Evolutionary conservation across 2,113 vertebrate genomes (phyloP).

Genomic region (Phyllostomus discolor): DNA sequence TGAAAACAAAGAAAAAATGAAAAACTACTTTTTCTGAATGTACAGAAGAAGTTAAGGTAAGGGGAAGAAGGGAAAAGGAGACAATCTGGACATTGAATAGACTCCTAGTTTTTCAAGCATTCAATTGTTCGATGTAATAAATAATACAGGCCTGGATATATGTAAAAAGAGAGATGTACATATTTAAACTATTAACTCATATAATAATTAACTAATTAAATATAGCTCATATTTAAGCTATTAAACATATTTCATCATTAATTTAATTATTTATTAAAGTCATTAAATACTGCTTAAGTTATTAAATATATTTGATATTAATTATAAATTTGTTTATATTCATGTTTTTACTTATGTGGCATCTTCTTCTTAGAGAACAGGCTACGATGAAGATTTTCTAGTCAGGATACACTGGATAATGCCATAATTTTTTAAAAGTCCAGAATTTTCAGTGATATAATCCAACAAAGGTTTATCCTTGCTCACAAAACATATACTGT

Average conservation of each 20-base stretch:
- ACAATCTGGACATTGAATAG: not conserved
- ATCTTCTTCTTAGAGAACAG: not conserved
- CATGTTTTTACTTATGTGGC: not conserved
- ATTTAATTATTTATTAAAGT: not conserved
- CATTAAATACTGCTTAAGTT: not conserved
- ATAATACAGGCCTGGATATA: not conserved
- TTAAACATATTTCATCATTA: not conserved
- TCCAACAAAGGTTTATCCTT: not conserved
- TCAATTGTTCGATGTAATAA: not conserved
- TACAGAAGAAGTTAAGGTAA: not conserved
- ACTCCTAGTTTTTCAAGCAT: not conserved
- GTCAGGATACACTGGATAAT: not conserved
- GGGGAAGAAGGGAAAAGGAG: not conserved
- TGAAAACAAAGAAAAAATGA: not conserved
- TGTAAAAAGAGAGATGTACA: not conserved
- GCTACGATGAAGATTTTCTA: not conserved
- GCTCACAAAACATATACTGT: not conserved
- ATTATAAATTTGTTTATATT: not conserved
- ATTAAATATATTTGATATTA: not conserved
- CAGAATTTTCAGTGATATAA: not conserved
- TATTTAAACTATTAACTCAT: not conserved
- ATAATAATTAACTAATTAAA: too few relatives aligned
- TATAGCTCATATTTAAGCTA: not conserved
- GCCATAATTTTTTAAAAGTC: not conserved
- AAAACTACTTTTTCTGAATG: not conserved